Percentiles rank a stretch among this genome's conserved stretches.
Conservation (phyloP, 2,113 vertebrate genomes). For the Empidonax traillii region DNA sequence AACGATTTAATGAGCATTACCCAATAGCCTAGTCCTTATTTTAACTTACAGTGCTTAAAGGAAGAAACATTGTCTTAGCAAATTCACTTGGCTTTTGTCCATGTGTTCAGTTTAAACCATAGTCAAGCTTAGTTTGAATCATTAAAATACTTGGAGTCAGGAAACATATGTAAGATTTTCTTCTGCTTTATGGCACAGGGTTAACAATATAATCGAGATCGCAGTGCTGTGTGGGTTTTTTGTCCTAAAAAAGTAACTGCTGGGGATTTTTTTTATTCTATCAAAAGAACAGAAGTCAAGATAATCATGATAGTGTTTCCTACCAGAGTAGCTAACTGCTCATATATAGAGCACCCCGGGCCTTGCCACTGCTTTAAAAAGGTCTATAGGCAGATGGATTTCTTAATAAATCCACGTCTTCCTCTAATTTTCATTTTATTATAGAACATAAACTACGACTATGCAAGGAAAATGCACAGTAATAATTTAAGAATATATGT, state of each 20-base stretch:
- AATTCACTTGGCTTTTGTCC: slow-evolving; percentile 53
- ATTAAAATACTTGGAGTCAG: slow-evolving; percentile 67
- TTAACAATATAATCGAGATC: slow-evolving; percentile 62
- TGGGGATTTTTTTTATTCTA: slow-evolving; percentile 41
- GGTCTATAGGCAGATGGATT: not conserved
- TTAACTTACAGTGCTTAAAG: slow-evolving; percentile 45
- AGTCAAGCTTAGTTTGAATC: slow-evolving; percentile 71
- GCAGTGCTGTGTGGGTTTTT: not conserved
- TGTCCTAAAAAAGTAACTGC: slow-evolving; percentile 61
- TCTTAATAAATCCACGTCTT: slow-evolving; percentile 2
- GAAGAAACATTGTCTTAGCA: slow-evolving; percentile 56
- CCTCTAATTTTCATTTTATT: slow-evolving; percentile 5
- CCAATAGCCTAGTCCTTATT: slow-evolving; percentile 28
- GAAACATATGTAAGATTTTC: slow-evolving; percentile 61
- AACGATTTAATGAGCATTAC: slow-evolving; percentile 40
- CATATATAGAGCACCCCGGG: not conserved
- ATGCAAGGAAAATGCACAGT: not conserved
- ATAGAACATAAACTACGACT: not conserved
- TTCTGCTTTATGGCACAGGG: slow-evolving; percentile 52
- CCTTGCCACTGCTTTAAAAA: slow-evolving; percentile 51
- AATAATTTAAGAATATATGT: not conserved
- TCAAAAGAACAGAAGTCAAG: slow-evolving; percentile 44
- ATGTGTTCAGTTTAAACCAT: slow-evolving; percentile 69
- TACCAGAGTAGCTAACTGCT: slow-evolving; percentile 42
- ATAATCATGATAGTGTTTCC: slow-evolving; percentile 18